Conservation (phyloP, 2,797 vertebrate genomes). For the Chaunax sp. region DNA sequence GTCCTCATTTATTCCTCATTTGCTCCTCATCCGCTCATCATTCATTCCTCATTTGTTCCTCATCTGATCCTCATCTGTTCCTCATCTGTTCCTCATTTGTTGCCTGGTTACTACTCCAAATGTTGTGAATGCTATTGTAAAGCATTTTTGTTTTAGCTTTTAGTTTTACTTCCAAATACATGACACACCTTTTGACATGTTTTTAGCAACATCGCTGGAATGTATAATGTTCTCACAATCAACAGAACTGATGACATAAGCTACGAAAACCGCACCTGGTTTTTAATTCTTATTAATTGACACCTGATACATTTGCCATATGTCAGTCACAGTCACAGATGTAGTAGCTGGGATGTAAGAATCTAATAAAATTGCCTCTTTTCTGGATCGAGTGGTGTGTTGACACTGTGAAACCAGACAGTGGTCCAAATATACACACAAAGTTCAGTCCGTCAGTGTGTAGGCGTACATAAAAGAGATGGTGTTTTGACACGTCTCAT, state of each 20-base stretch:
- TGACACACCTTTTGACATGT: neutral
- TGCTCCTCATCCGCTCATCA: too few species aligned
- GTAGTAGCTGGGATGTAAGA: neutral
- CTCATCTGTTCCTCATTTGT: too few species aligned
- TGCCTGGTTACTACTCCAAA: too few species aligned
- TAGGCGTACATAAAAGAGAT: conserved; percentile 11
- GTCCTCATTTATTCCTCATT: too few species aligned
- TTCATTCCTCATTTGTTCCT: too few species aligned
- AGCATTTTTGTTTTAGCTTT: neutral
- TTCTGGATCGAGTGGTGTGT: neutral
- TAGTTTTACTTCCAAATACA: neutral
- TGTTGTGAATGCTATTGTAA: too few species aligned
- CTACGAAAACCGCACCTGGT: too few species aligned
- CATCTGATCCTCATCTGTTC: too few species aligned
- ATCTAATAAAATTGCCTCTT: neutral
- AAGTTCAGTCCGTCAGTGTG: conserved; percentile 5
- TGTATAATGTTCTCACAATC: too few species aligned
- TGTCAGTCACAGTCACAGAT: neutral
- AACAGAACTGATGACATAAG: too few species aligned
- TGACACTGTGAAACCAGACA: neutral
- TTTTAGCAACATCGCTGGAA: neutral
- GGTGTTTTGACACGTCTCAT: conserved; percentile 22
- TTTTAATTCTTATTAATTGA: too few species aligned
- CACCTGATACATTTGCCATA: too few species aligned
- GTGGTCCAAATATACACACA: neutral